Evolutionary conservation across 2,888 invertebrate species (phyloP), one percentile per base, ranked within the genome.

Genomic region (Cremastinae sp.): DNA sequence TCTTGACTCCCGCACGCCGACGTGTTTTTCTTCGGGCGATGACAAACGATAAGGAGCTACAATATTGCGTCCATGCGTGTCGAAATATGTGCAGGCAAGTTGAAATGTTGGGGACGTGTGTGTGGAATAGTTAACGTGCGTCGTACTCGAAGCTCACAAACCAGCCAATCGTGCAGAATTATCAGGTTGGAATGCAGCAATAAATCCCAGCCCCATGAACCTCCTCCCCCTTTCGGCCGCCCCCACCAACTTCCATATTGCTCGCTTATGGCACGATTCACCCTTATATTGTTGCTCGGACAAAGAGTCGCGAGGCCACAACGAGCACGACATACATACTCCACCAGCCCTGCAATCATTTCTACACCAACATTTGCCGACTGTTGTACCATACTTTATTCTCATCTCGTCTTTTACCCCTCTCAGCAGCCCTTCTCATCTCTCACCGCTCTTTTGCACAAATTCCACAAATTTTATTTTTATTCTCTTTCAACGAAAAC

Each of bases 251-350:
- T 75, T 16, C 59, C 69, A 79, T 81, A 80, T 81, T 58, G 35
- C 73, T 62, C 75, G 80, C 78, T 45, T 62, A 55, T n/a, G 28
- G 55, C 61, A 14, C 85, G 82, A 85, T 87, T 87, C 87, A 84
- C 86, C 87, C 87, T 86, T 87, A 87, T 86, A 88, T 88, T 87
- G 87, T 88, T 86, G 83, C 84, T 81, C 84, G 86, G 86, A 88
- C 88, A 88, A 88, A 88, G 88, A 87, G 86, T 85, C 84, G 72
- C 68, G 73, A 68, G 71, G 75, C 75, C 75, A 82, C 81, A 80
- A 82, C 81, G 83, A 81, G 84, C 83, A 82, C 85, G 84, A 87
- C 73, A 69, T 77, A 73, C 59, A 28, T 73, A 68, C 18, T 35
- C 51, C 66, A 64, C 68, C 62, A 41, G 8, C 62, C 12, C 64